These are phyloP conservation scores for Eidolon dupreanum DNA, from an alignment of 2,797 vertebrate species.

Conservation along the genomic window DNA sequence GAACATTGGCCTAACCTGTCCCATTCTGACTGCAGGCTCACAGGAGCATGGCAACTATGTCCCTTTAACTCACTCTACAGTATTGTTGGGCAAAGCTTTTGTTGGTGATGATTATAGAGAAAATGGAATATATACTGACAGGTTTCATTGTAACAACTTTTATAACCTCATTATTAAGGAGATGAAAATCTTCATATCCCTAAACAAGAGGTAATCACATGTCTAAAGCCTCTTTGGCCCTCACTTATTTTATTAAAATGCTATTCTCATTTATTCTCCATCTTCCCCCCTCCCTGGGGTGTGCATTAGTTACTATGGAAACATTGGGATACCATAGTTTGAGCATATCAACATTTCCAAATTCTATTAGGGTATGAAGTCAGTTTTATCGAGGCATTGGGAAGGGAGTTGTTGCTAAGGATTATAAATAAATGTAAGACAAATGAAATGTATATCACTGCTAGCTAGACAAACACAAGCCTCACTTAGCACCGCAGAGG, in stretches of 20 bases:
- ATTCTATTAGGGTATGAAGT: conserved; percentile 47
- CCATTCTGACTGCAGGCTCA: conserved; percentile 49
- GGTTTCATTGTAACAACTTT: conserved; percentile 69
- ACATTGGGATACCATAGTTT: conserved; percentile 64
- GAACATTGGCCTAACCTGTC: conserved; percentile 32
- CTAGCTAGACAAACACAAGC: background rate
- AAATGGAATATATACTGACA: conserved; percentile 66
- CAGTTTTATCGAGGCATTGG: conserved; percentile 54
- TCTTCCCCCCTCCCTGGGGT: conserved; percentile 30
- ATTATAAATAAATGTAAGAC: conserved; percentile 56
- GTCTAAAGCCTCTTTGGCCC: conserved; percentile 68
- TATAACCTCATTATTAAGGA: conserved; percentile 68
- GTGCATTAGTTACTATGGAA: conserved; percentile 80
- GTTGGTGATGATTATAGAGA: conserved; percentile 58
- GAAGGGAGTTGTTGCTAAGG: conserved; percentile 14
- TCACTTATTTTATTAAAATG: conserved; percentile 73
- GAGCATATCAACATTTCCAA: conserved; percentile 57
- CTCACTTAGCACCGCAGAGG: conserved; percentile 30
- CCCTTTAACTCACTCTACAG: conserved; percentile 46
- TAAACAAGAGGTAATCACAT: conserved; percentile 75
- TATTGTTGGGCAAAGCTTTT: conserved; percentile 54
- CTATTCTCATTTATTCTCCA: conserved; percentile 60
- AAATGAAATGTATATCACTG: background rate
- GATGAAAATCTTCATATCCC: conserved; percentile 70
- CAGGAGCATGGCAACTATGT: conserved; percentile 35